Evolutionary conservation across 2,888 invertebrate genomes (phyloP).

Genomic region (Philaethria dido): DNA sequence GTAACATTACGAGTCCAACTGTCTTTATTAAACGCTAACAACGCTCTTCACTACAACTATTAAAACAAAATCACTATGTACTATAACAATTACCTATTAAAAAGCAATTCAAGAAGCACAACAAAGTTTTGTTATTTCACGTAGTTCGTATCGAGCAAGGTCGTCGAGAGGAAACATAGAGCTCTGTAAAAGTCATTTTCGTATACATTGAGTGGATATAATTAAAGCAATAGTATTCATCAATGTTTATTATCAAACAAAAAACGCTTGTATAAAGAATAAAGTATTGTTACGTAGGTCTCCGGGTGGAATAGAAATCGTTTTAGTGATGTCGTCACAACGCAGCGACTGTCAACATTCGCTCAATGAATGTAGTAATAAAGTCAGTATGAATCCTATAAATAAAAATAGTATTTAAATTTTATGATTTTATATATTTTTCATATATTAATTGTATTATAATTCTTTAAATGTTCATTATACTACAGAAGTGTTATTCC

Average conservation of each 20-base stretch:
- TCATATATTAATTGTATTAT: background rate
- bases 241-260: slow-evolving; percentile 21
- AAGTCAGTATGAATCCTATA: background rate
- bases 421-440: background rate
- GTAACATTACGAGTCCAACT: slow-evolving; percentile 28
- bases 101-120: slow-evolving; percentile 58
- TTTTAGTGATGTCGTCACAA: slow-evolving; percentile 61
- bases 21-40: slow-evolving; percentile 42
- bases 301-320: slow-evolving; percentile 57
- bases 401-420: too few species aligned
- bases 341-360: slow-evolving; percentile 61
- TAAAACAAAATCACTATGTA: slow-evolving; percentile 39
- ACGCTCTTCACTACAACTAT: slow-evolving; percentile 40
- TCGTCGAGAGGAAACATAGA: slow-evolving; percentile 45
- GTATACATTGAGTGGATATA: slow-evolving; percentile 37
- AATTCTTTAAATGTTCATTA: background rate
- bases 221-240: background rate
- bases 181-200: slow-evolving; percentile 40
- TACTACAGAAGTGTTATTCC: background rate
- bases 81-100: slow-evolving; percentile 44
- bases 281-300: slow-evolving; percentile 43
- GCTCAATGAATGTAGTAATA: slow-evolving; percentile 48
- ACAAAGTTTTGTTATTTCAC: slow-evolving; percentile 61
- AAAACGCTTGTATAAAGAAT: slow-evolving; percentile 21
- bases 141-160: slow-evolving; percentile 54